Percentiles rank a stretch among this genome's conserved stretches.
Evolutionary conservation across 2,888 invertebrate species (phyloP).

Genomic region (Drosophila demipolita): DNA sequence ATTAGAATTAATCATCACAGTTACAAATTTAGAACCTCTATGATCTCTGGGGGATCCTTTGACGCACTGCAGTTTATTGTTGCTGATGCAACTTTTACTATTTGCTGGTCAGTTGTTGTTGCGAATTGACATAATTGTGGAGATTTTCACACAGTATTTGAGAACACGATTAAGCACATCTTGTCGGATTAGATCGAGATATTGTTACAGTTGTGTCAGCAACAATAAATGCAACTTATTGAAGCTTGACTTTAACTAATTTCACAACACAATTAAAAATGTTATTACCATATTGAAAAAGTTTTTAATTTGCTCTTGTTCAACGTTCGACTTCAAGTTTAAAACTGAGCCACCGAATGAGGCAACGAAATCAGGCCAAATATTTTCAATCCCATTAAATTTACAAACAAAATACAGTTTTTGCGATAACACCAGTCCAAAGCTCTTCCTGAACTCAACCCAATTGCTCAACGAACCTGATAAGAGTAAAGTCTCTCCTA

Average conservation of each 20-base stretch:
- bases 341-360: slow-evolving; percentile 52
- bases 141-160: slow-evolving; percentile 31
- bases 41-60: not conserved
- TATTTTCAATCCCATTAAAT: slow-evolving; percentile 69
- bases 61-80: not conserved
- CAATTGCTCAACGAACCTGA: slow-evolving; percentile 34
- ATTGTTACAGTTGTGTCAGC: slow-evolving; percentile 32
- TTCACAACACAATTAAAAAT: not conserved
- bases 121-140: slow-evolving; percentile 2
- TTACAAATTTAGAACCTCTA: not conserved
- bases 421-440: slow-evolving; percentile 57
- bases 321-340: slow-evolving; percentile 54
- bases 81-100: not conserved
- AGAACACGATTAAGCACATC: slow-evolving; percentile 13
- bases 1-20: not conserved
- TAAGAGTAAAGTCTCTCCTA: slow-evolving; percentile 45
- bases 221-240: slow-evolving; percentile 5
- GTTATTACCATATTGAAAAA: slow-evolving; percentile 39
- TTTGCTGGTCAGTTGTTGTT: slow-evolving; percentile 10
- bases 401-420: slow-evolving; percentile 24
- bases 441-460: slow-evolving; percentile 43
- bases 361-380: slow-evolving; percentile 43
- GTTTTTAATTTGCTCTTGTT: slow-evolving; percentile 9
- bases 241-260: slow-evolving; percentile 4
- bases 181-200: not conserved